Evolutionary conservation across 92 coral and sea anemone genomes (phyloP).

Genomic region (Actinernus sp.): DNA sequence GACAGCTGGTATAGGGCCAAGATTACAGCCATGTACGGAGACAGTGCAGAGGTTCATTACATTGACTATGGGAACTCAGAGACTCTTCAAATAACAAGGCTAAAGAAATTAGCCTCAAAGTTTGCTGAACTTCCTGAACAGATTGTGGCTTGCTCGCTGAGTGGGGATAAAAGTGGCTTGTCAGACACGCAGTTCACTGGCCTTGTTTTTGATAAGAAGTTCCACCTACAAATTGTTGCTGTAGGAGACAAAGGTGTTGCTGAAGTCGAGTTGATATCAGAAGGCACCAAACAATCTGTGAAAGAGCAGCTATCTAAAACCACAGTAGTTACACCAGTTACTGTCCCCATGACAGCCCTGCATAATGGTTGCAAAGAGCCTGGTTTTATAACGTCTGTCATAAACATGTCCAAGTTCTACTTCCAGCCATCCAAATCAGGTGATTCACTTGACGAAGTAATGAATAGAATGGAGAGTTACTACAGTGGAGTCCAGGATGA

Average conservation of each 20-base stretch:
- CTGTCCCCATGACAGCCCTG: conserved; percentile 29
- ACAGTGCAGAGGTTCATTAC: conserved; percentile 60
- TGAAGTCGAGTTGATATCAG: conserved; percentile 56
- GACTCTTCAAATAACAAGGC: conserved; percentile 54
- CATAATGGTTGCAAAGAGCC: conserved; percentile 67
- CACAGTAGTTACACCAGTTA: conserved; percentile 5
- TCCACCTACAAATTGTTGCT: conserved; percentile 47
- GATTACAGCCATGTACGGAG: conserved; percentile 19
- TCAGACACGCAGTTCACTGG: conserved; percentile 45
- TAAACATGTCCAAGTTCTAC: conserved; percentile 64
- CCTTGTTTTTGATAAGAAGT: conserved; percentile 65
- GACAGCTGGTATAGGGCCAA: conserved; percentile 89
- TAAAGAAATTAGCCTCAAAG: conserved; percentile 48
- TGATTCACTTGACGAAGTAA: conserved; percentile 63
- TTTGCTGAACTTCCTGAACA: conserved; percentile 79
- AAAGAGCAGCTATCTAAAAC: conserved; percentile 29
- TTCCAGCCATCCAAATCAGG: conserved; percentile 72
- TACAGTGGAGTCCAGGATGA: conserved; percentile 60
- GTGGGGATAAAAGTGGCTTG: conserved; percentile 12
- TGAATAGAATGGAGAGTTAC: conserved; percentile 67
- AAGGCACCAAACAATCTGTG: conserved; percentile 47
- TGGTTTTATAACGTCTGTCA: conserved; percentile 62
- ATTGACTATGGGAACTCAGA: conserved; percentile 94
- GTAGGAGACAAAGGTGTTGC: conserved; percentile 7
- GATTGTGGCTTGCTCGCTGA: conserved; percentile 54